Conservation (phyloP, 2,113 vertebrate genomes). For the Ameiurus melas region DNA sequence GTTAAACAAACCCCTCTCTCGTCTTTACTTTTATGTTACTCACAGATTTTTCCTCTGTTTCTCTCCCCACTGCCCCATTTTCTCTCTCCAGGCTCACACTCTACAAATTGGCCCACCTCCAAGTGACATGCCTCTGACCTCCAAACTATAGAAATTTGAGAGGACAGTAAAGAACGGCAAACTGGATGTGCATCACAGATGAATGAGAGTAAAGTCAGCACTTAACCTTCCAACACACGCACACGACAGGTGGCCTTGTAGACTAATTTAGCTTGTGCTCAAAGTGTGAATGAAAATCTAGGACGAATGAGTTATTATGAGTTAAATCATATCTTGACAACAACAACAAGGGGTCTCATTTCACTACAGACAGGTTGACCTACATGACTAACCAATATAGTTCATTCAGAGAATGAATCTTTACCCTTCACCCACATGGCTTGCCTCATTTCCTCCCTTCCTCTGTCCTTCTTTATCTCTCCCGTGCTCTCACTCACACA, state of each 20-base stretch:
- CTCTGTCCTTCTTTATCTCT: not conserved
- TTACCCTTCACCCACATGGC: slow-evolving; percentile 39
- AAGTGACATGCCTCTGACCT: slow-evolving; percentile 66
- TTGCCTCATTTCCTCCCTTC: not conserved
- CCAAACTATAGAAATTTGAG: slow-evolving; percentile 45
- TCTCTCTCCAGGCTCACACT: slow-evolving; percentile 1
- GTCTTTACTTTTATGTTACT: not conserved
- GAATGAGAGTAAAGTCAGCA: not conserved
- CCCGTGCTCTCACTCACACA: not conserved
- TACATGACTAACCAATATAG: slow-evolving; percentile 61
- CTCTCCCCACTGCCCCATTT: not conserved
- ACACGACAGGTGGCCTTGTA: not conserved
- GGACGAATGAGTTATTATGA: not conserved
- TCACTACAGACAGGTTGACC: slow-evolving; percentile 48
- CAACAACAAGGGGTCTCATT: not conserved
- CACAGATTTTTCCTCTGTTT: not conserved
- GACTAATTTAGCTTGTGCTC: not conserved
- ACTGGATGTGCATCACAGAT: not conserved
- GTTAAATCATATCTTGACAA: not conserved
- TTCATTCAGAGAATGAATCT: slow-evolving; percentile 68
- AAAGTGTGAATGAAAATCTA: not conserved
- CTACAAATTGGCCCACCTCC: slow-evolving; percentile 59
- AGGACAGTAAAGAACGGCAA: not conserved
- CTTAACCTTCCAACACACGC: not conserved
- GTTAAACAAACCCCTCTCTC: not conserved